Evolutionary conservation across 2,888 invertebrate genomes (phyloP).

Genomic region (Parnassius mnemosyne): DNA sequence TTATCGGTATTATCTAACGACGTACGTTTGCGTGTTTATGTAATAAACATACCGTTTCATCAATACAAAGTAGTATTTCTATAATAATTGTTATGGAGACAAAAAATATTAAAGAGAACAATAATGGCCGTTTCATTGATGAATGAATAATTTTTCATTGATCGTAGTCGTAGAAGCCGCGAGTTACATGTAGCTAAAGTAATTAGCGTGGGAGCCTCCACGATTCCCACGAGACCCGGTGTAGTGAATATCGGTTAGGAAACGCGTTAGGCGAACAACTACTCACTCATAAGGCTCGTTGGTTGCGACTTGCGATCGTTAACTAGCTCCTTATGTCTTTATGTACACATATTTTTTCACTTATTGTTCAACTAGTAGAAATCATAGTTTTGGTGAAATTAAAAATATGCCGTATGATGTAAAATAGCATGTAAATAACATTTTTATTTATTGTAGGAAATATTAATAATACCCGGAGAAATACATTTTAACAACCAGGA

Average conservation of each 20-base stretch:
- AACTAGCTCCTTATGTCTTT: not conserved
- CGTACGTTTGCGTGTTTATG: constrained; percentile 4
- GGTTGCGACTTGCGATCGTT: not conserved
- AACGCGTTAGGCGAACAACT: constrained; percentile 42
- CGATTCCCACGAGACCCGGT: constrained; percentile 61
- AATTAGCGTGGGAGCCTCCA: constrained; percentile 71
- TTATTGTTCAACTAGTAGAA: too few relatives aligned
- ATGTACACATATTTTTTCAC: too few relatives aligned
- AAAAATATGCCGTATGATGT: too few relatives aligned
- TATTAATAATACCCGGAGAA: too few relatives aligned
- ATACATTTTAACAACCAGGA: too few relatives aligned
- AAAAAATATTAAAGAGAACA: constrained; percentile 16
- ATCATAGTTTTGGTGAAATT: too few relatives aligned
- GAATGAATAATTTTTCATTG: constrained; percentile 27
- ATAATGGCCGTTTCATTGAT: constrained; percentile 26
- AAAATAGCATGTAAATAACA: too few relatives aligned
- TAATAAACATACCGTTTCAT: constrained; percentile 10
- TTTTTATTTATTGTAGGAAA: too few relatives aligned
- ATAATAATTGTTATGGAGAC: constrained; percentile 17
- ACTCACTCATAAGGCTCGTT: not conserved
- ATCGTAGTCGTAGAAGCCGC: constrained; percentile 19
- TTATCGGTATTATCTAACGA: constrained; percentile 1
- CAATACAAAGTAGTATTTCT: constrained; percentile 14
- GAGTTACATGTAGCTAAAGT: constrained; percentile 31
- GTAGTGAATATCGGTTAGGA: constrained; percentile 60